Conservation (phyloP, 1,140 invertebrate species). For the Himalopsyche phryganea region DNA sequence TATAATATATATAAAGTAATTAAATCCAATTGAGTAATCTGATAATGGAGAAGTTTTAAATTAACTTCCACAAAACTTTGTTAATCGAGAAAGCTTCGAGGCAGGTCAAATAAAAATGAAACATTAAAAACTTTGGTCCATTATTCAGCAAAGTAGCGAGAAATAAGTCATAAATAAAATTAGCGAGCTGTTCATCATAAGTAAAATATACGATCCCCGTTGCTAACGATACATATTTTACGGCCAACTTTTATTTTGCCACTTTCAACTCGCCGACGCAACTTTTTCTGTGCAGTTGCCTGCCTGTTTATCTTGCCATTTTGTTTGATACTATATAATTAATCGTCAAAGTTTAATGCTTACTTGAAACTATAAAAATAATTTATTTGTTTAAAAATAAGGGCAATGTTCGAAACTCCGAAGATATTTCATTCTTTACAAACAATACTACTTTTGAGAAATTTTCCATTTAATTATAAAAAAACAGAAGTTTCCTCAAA, state of each 20-base stretch:
- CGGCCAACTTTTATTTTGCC: conserved; percentile 31
- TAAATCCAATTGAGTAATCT: no score
- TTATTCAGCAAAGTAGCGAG: conserved; percentile 28
- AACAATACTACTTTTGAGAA: no score
- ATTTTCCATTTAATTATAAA: no score
- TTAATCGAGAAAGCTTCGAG: background rate
- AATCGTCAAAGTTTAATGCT: conserved; percentile 24
- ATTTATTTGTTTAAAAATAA: no score
- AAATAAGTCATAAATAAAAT: conserved; percentile 33
- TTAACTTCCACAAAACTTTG: no score
- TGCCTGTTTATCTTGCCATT: conserved; percentile 29
- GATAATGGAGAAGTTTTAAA: no score
- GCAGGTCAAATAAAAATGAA: conserved; percentile 7
- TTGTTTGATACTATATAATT: conserved; percentile 31
- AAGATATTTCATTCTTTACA: no score
- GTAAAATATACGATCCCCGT: conserved; percentile 24
- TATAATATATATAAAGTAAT: no score
- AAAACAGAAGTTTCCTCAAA: no score
- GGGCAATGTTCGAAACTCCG: no score
- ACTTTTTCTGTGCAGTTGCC: conserved; percentile 10
- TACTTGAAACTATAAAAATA: no score
- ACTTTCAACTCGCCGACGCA: conserved; percentile 24
- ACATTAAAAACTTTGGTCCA: conserved; percentile 28
- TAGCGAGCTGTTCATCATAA: conserved; percentile 32
- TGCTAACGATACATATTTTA: conserved; percentile 30